Conservation (phyloP, 35 echinoderm and acorn worm species). For the Strongylocentrotus purpuratus region DNA sequence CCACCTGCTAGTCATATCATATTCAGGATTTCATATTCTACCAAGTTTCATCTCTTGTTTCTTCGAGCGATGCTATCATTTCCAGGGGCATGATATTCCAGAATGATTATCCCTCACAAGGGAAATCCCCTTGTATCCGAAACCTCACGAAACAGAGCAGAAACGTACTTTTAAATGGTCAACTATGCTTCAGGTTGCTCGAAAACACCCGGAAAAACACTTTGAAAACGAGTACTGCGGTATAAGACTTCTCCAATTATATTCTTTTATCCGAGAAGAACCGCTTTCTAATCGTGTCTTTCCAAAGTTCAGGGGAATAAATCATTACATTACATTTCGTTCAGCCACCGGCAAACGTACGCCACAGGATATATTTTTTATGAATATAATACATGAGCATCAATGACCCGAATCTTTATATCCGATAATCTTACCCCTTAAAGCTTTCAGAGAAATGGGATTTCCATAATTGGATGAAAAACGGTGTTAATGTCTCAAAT, state of each 20-base stretch:
- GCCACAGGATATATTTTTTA: background rate
- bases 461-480: conserved; percentile 9
- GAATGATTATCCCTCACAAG: background rate
- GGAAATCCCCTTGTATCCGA: background rate
- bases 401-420: background rate
- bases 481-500: background rate
- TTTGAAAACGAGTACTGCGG: background rate
- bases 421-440: background rate
- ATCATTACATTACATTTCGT: background rate
- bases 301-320: background rate
- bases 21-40: no score
- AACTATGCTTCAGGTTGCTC: no score
- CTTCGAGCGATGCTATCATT: background rate
- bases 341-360: background rate
- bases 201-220: background rate
- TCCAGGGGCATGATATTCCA: background rate
- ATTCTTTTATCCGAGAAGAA: background rate
- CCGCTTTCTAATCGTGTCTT: background rate
- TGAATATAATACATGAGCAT: background rate
- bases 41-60: background rate
- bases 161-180: background rate
- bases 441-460: background rate
- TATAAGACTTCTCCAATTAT: background rate
- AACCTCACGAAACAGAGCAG: background rate
- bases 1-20: no score